Conservation (phyloP, 2,888 invertebrate species). For the Heliconius hortense region DNA sequence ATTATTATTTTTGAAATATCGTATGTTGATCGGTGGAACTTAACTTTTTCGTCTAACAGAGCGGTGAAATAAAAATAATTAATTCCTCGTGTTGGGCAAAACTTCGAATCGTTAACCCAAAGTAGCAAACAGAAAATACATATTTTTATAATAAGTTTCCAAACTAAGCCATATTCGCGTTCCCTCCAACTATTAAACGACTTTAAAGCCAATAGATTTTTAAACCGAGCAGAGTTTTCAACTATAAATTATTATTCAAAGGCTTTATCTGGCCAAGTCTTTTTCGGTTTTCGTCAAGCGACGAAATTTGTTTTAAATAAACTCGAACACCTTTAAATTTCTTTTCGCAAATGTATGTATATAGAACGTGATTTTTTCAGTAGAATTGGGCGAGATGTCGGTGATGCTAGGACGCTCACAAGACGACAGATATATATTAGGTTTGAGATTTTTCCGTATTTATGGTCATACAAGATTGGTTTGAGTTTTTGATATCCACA, state of each 20-base stretch:
- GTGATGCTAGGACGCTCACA: not conserved
- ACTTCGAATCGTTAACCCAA: not conserved
- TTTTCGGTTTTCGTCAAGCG: slow-evolving; percentile 36
- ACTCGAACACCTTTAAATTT: slow-evolving; percentile 37
- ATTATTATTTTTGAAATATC: too few relatives aligned
- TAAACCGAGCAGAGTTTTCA: slow-evolving; percentile 19
- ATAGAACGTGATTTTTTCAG: slow-evolving; percentile 35
- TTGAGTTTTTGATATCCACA: not conserved
- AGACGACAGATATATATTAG: not conserved
- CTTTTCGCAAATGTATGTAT: slow-evolving; percentile 34
- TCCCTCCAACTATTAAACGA: slow-evolving; percentile 13
- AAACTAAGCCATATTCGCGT: not conserved
- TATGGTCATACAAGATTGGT: not conserved
- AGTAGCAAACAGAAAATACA: slow-evolving; percentile 2
- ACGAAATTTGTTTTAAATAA: slow-evolving; percentile 44
- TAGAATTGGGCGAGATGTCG: not conserved
- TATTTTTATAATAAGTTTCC: slow-evolving; percentile 1
- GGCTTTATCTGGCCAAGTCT: slow-evolving; percentile 2
- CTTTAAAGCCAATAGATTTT: slow-evolving; percentile 26
- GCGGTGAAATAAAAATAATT: too few relatives aligned
- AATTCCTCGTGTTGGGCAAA: not conserved
- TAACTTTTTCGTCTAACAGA: too few relatives aligned
- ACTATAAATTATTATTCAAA: slow-evolving; percentile 30
- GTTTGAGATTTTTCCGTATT: not conserved
- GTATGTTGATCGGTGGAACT: too few relatives aligned